Conservation (phyloP, 2,113 vertebrate genomes). For the Toxostoma redivivum region DNA sequence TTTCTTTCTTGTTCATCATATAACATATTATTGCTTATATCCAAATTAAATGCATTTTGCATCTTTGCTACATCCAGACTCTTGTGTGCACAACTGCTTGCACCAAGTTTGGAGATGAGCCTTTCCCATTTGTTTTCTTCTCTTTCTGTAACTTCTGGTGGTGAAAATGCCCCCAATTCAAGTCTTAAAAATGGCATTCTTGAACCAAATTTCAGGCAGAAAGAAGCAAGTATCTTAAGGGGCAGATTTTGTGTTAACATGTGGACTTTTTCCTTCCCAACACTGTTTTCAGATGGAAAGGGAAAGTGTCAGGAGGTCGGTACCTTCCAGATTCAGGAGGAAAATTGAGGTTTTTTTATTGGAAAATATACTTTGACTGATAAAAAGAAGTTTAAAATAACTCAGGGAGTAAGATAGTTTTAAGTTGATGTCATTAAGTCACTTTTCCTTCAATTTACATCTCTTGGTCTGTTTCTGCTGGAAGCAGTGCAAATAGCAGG, state of each 20-base stretch:
- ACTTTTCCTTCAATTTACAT: background rate
- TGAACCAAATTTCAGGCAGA: background rate
- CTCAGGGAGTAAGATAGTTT: background rate
- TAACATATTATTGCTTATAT: background rate
- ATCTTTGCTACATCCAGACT: background rate
- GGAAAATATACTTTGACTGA: background rate
- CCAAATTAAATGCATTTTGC: background rate
- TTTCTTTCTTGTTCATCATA: background rate
- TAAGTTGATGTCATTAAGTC: background rate
- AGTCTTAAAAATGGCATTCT: background rate
- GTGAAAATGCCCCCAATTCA: background rate
- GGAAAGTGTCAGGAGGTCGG: background rate
- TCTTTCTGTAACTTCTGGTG: background rate
- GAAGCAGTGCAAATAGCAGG: background rate
- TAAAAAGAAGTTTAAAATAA: background rate
- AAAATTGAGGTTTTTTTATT: background rate
- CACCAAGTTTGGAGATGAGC: background rate
- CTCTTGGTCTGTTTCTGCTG: background rate
- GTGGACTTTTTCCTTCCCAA: background rate
- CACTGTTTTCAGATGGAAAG: background rate
- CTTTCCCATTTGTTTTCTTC: background rate
- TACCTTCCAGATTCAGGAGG: background rate
- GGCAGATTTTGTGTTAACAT: background rate
- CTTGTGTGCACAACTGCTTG: background rate
- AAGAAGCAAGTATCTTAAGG: background rate